Evolutionary conservation across 2,888 invertebrate genomes (phyloP).

Genomic region (Eupithecia exiguata): DNA sequence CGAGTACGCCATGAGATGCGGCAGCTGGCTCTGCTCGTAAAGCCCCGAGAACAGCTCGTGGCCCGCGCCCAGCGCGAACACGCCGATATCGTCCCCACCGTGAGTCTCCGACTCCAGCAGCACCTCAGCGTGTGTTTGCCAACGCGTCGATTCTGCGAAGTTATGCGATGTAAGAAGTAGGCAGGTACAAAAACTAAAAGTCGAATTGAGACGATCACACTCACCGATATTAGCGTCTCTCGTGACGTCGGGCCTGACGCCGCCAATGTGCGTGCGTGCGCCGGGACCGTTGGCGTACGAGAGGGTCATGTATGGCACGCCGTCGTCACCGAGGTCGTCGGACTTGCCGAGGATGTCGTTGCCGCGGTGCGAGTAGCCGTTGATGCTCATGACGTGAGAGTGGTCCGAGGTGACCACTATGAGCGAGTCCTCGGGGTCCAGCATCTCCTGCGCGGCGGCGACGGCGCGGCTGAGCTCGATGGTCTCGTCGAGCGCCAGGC

Average conservation of each 20-base stretch:
- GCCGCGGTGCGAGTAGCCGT: constrained; percentile 6
- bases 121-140: constrained; percentile 74
- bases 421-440: constrained; percentile 84
- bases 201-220: constrained; percentile 35
- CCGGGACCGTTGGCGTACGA: constrained; percentile 82
- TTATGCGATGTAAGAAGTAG: background rate
- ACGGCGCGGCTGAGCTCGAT: constrained; percentile 85
- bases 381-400: constrained; percentile 87
- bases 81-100: constrained; percentile 91
- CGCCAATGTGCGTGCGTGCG: constrained; percentile 84
- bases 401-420: constrained; percentile 91
- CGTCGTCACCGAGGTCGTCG: constrained; percentile 63
- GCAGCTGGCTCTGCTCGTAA: constrained; percentile 90
- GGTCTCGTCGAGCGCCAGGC: constrained; percentile 87
- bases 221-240: constrained; percentile 66
- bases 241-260: constrained; percentile 76
- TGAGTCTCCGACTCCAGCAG: constrained; percentile 87
- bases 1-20: constrained; percentile 89
- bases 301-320: constrained; percentile 81
- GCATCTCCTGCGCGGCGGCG: constrained; percentile 66
- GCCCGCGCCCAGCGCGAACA: constrained; percentile 88
- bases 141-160: constrained; percentile 49
- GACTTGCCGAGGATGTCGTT: constrained; percentile 8
- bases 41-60: constrained; percentile 89
- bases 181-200: background rate